Evolutionary conservation across 1,140 invertebrate species (phyloP).

Genomic region (Drosophila prosaltans): DNA sequence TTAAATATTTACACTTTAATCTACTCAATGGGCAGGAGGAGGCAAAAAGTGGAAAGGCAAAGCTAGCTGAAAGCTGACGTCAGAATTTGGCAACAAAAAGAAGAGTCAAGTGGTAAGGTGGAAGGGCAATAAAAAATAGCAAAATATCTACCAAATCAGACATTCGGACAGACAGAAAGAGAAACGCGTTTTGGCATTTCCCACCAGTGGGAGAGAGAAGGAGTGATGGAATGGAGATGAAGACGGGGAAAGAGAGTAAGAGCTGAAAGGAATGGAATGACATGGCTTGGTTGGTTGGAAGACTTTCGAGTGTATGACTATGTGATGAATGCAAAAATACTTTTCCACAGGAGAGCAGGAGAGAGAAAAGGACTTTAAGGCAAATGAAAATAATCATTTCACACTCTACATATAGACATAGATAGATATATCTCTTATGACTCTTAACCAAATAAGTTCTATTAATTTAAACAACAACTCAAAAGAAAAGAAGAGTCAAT

Average conservation of each 20-base stretch:
- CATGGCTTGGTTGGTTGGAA: not conserved
- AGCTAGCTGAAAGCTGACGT: slow-evolving; percentile 32
- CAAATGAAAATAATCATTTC: not conserved
- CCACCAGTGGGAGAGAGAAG: slow-evolving; percentile 39
- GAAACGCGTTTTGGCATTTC: slow-evolving; percentile 42
- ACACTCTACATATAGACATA: not conserved
- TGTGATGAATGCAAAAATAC: slow-evolving; percentile 9
- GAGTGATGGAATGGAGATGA: not conserved
- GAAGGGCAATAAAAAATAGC: slow-evolving; percentile 73
- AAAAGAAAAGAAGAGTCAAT: too few species aligned
- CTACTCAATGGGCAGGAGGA: slow-evolving; percentile 67
- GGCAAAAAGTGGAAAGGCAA: slow-evolving; percentile 30
- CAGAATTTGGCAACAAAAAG: not conserved
- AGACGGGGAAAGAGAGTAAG: not conserved
- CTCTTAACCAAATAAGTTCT: too few species aligned
- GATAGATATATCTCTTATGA: too few species aligned
- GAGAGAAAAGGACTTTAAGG: not conserved
- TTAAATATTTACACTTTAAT: slow-evolving; percentile 80
- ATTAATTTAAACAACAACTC: too few species aligned
- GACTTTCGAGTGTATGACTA: not conserved
- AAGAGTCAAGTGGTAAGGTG: slow-evolving; percentile 37
- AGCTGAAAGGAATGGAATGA: slow-evolving; percentile 1
- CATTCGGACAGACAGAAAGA: slow-evolving; percentile 43
- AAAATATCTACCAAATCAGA: slow-evolving; percentile 77
- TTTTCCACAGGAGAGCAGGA: not conserved